These are phyloP conservation scores for Ernsta delagoae DNA, from an alignment of 2,888 invertebrate species.

Conservation along the genomic window DNA sequence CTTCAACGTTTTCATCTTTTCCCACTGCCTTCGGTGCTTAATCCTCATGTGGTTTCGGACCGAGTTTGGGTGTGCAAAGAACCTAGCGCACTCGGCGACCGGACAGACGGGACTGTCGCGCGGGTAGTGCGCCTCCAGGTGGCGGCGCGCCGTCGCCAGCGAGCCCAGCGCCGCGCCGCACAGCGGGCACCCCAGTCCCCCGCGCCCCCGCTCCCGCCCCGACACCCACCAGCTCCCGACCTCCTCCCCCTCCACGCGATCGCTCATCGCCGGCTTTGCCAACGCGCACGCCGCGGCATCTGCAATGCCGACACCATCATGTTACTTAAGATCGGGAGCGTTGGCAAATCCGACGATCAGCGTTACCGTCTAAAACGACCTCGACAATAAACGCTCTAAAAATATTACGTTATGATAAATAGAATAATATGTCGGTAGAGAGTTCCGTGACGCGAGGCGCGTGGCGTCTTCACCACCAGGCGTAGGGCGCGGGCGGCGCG, in stretches of 20 bases:
- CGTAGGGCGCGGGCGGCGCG: conserved; percentile 39
- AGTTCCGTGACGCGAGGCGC: no score
- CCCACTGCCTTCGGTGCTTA: conserved; percentile 93
- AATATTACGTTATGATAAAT: conserved; percentile 60
- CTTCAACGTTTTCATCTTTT: conserved; percentile 94
- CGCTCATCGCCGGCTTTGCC: conserved; percentile 56
- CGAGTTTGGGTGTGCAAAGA: conserved; percentile 93
- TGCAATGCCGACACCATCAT: conserved; percentile 85
- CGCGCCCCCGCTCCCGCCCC: conserved; percentile 47
- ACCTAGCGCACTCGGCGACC: conserved; percentile 89
- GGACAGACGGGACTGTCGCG: conserved; percentile 93
- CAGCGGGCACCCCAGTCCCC: conserved; percentile 89
- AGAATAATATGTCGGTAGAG: conserved; percentile 32
- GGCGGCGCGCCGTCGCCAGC: conserved; percentile 83
- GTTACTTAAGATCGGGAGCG: conserved; percentile 59
- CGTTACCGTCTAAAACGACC: conserved; percentile 47
- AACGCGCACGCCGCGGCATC: conserved; percentile 69
- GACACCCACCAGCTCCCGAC: conserved; percentile 59
- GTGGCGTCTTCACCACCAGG: no score
- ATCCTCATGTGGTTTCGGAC: conserved; percentile 94
- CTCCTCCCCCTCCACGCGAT: conserved; percentile 57
- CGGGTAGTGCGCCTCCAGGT: conserved; percentile 93
- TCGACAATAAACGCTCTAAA: conserved; percentile 67
- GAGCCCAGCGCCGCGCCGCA: conserved; percentile 87
- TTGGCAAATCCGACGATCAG: conserved; percentile 68